A percentile compares a stretch with the other conserved stretches of the same genome.
Conservation (phyloP, 2,113 vertebrate genomes). For the Halcyon senegalensis region DNA sequence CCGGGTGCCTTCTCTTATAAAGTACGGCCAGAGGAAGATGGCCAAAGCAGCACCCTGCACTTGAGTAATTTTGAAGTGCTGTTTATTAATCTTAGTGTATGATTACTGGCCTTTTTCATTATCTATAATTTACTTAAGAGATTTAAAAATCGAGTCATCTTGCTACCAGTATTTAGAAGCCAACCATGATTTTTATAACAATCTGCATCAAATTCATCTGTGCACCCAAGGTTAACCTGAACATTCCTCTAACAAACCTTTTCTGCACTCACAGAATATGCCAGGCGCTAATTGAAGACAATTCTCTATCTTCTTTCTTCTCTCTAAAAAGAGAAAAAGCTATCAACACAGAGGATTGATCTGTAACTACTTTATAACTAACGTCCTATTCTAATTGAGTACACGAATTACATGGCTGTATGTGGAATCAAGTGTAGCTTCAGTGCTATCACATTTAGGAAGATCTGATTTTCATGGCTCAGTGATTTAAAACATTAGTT, state of each 20-base stretch:
- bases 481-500: constrained; percentile 58
- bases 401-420: constrained; percentile 70
- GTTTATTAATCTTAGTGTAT: constrained; percentile 87
- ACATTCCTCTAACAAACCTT: constrained; percentile 79
- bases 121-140: constrained; percentile 86
- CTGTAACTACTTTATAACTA: constrained; percentile 83
- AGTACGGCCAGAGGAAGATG: constrained; percentile 71
- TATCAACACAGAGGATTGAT: constrained; percentile 79
- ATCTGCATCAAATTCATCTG: constrained; percentile 78
- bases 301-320: constrained; percentile 80
- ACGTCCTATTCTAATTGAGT: constrained; percentile 75
- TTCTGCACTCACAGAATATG: constrained; percentile 78
- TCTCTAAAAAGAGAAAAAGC: constrained; percentile 79
- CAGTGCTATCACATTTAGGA: constrained; percentile 66
- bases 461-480: constrained; percentile 61
- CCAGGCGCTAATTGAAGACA: constrained; percentile 81
- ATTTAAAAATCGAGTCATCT: constrained; percentile 84
- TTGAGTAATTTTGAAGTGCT: constrained; percentile 83
- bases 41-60: constrained; percentile 78
- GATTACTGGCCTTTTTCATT: constrained; percentile 86
- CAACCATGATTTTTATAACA: constrained; percentile 82
- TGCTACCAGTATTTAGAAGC: constrained; percentile 88
- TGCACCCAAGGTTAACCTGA: constrained; percentile 75
- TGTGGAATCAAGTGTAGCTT: constrained; percentile 63
- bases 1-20: constrained; percentile 86